Base-by-base conservation (phyloP, 2,888 invertebrate species). In the Disparrhopalites patrizii region DNA sequence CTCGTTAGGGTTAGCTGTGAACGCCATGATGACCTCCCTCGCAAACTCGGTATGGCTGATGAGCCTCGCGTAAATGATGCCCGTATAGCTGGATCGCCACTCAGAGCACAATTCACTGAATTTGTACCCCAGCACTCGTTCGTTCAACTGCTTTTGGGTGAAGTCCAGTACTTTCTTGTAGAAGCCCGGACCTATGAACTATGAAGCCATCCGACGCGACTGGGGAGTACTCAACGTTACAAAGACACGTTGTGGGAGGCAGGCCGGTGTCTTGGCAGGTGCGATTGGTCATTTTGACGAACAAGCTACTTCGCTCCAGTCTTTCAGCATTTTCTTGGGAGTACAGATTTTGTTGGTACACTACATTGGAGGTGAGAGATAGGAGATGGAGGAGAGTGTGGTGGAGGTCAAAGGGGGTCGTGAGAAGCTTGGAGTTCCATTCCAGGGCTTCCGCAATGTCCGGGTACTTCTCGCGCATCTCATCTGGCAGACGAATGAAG, bases 341-440 rank as follows among this genome's bases (percentile, higher is more conserved):
- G 18, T 18, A 15, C 13, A 3, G 28, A n/a, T 36, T 28, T 10
- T 3, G 13, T 51, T 52, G 7, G 15, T 27, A 18, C 10, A 23
- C 8, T 33, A 7, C 13, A 2, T 4, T 8, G 18, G 7, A 1
- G 20, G 2, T n/a, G 15, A 67, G 30, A 18, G n/a, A 1, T 4
- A 67, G 52, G 25, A 62, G 7, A 30, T 67, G 67, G 7, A 27
- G 40, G 15, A 67, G 28, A 8, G 90, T 90, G 78, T 87, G 83
- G 76, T 87, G 85, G 0, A 90, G 76, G 76, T 91, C 90, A 75
- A 85, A 91, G 0, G 90, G 90, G n/a, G 87, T 87, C 0, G 87
- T 84, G 60, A 91, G 78, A 52, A 85, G 83, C 75, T 85, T 83
- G 55, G 84, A 83, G 77, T 91, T 90, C 0, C 80, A 76, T 47